Conservation (phyloP, 2,113 vertebrate genomes). For the Gasterosteus nipponicus region DNA sequence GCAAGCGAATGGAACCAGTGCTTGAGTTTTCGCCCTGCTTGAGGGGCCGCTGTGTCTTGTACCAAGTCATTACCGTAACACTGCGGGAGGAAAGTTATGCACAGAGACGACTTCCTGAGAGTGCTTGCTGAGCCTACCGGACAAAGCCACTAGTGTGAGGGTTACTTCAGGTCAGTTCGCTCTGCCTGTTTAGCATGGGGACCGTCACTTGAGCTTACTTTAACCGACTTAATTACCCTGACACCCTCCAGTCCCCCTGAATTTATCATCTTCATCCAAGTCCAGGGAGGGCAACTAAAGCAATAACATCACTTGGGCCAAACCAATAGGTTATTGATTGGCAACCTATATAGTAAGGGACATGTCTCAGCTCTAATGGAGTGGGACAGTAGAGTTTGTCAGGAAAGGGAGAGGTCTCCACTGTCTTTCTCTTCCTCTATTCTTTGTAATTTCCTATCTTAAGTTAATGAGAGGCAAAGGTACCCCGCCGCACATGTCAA, state of each 20-base stretch:
- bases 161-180: slow-evolving; percentile 69
- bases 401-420: slow-evolving; percentile 33
- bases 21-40: slow-evolving; percentile 36
- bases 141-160: slow-evolving; percentile 74
- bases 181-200: slow-evolving; percentile 71
- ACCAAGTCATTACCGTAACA: slow-evolving; percentile 69
- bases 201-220: slow-evolving; percentile 76
- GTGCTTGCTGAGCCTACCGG: slow-evolving; percentile 39
- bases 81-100: slow-evolving; percentile 61
- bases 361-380: slow-evolving; percentile 63
- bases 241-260: slow-evolving; percentile 69
- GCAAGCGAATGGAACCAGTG: slow-evolving; percentile 42
- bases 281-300: slow-evolving; percentile 75
- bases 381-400: slow-evolving; percentile 61
- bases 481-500: slow-evolving; percentile 69
- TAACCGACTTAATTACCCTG: slow-evolving; percentile 83
- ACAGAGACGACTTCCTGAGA: slow-evolving; percentile 67
- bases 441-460: slow-evolving; percentile 59
- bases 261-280: slow-evolving; percentile 79
- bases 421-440: slow-evolving; percentile 49
- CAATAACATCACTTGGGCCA: slow-evolving; percentile 74
- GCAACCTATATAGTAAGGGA: slow-evolving; percentile 54
- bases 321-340: slow-evolving; percentile 75
- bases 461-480: slow-evolving; percentile 79
- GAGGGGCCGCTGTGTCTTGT: slow-evolving; percentile 49